Percentiles rank a stretch among this genome's conserved stretches.
Conservation (phyloP, 2,888 invertebrate species). For the Drosophila kokeensis region DNA sequence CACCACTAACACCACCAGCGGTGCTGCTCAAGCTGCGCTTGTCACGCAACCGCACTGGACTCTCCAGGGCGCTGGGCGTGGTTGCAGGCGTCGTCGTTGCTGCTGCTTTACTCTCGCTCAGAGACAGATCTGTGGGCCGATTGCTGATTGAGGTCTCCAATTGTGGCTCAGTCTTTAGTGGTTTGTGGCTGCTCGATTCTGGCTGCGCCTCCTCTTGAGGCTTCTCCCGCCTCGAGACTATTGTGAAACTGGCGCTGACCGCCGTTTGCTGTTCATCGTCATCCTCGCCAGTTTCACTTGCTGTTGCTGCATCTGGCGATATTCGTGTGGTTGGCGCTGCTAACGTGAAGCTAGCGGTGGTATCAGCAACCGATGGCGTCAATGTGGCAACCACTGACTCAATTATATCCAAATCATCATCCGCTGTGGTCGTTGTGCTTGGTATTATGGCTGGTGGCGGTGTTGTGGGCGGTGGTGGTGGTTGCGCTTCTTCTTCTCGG, state of each 20-base stretch:
- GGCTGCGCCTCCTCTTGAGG: conserved; percentile 43
- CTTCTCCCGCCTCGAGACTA: conserved; percentile 76
- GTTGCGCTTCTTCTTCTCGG: conserved; percentile 74
- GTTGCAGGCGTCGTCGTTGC: conserved; percentile 43
- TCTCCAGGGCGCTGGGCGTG: conserved; percentile 83
- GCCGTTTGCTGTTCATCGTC: conserved; percentile 52
- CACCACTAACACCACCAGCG: conserved; percentile 16
- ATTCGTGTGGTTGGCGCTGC: conserved; percentile 61
- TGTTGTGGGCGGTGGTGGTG: conserved; percentile 83
- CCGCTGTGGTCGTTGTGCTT: conserved; percentile 85
- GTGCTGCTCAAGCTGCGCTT: conserved; percentile 81
- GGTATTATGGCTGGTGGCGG: conserved; percentile 72
- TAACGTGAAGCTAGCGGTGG: conserved; percentile 82
- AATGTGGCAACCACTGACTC: conserved; percentile 57
- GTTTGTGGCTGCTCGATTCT: conserved; percentile 44
- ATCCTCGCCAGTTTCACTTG: conserved; percentile 30
- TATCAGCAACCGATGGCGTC: conserved; percentile 58
- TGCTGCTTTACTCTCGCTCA: conserved; percentile 39
- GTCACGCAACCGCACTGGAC: conserved; percentile 83
- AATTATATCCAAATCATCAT: conserved; percentile 66
- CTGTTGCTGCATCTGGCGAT: conserved; percentile 12
- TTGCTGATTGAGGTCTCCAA: conserved; percentile 14
- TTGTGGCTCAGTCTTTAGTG: conserved; percentile 70
- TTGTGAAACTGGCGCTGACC: conserved; percentile 80
- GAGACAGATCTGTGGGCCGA: conserved; percentile 64